These are phyloP conservation scores for Phrynocephalus forsythii DNA, from an alignment of 2,797 vertebrate species.

Conservation along the genomic window DNA sequence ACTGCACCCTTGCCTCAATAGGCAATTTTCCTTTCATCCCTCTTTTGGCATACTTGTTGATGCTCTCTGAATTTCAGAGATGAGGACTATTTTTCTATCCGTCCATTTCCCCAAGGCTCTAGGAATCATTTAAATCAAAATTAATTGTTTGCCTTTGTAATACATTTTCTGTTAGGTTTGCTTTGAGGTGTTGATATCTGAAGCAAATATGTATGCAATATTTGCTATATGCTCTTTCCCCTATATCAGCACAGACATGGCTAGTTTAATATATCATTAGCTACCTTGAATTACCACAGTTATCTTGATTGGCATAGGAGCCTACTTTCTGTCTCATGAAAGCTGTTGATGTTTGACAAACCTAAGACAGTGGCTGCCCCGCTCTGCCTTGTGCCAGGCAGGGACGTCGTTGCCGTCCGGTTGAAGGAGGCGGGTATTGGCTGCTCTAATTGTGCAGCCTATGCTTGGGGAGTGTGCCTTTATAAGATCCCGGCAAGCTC, in stretches of 20 bases:
- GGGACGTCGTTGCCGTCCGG: too few relatives aligned
- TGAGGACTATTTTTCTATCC: background rate
- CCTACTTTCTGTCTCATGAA: background rate
- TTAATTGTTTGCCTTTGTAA: background rate
- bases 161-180: background rate
- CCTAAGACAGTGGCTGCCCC: background rate
- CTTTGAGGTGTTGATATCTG: background rate
- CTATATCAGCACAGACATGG: background rate
- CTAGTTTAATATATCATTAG: background rate
- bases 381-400: too few relatives aligned
- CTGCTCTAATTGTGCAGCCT: too few relatives aligned
- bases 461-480: too few relatives aligned
- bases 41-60: background rate
- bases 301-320: background rate
- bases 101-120: background rate
- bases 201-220: background rate
- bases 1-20: background rate
- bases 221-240: background rate
- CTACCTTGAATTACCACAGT: background rate
- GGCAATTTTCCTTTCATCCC: background rate
- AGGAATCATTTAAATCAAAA: background rate
- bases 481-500: too few relatives aligned
- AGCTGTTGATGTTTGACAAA: background rate
- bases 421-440: too few relatives aligned
- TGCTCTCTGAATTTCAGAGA: background rate